A percentile compares a stretch with the other conserved stretches of the same genome.
Evolutionary conservation across 2,888 invertebrate genomes (phyloP).

Genomic region (Campopleginae sp.): DNA sequence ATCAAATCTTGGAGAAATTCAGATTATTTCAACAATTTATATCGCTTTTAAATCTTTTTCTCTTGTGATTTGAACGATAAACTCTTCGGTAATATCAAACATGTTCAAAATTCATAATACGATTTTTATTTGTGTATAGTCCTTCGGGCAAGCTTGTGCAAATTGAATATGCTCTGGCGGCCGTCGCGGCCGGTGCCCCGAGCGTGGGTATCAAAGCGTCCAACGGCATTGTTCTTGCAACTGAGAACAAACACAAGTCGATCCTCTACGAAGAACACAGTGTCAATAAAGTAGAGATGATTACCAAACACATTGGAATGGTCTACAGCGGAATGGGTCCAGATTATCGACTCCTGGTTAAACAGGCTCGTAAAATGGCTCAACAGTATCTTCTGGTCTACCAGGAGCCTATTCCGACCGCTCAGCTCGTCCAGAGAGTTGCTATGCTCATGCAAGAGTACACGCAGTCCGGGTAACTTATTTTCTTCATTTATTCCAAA

Average conservation of each 20-base stretch:
- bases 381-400: slow-evolving; percentile 97
- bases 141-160: slow-evolving; percentile 99
- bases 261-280: slow-evolving; percentile 98
- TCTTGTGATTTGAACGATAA: neutral
- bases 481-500: neutral
- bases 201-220: slow-evolving; percentile 99
- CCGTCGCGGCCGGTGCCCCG: slow-evolving; percentile 98
- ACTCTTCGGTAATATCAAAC: neutral
- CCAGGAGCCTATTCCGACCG: slow-evolving; percentile 97
- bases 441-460: slow-evolving; percentile 99
- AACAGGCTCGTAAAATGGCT: slow-evolving; percentile 97
- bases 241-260: slow-evolving; percentile 99
- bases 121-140: slow-evolving; percentile 85
- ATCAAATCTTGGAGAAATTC: no score
- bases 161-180: slow-evolving; percentile 99
- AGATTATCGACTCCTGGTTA: slow-evolving; percentile 95
- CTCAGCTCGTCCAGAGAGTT: slow-evolving; percentile 97
- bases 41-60: neutral
- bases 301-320: slow-evolving; percentile 98
- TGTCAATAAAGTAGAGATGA: slow-evolving; percentile 97
- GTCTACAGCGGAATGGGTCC: slow-evolving; percentile 99
- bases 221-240: slow-evolving; percentile 99
- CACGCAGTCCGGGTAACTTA: slow-evolving; percentile 95
- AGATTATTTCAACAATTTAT: neutral
- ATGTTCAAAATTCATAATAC: neutral